These are phyloP conservation scores for Calycopis cecrops DNA, from an alignment of 1,140 invertebrate species.

Conservation along the genomic window DNA sequence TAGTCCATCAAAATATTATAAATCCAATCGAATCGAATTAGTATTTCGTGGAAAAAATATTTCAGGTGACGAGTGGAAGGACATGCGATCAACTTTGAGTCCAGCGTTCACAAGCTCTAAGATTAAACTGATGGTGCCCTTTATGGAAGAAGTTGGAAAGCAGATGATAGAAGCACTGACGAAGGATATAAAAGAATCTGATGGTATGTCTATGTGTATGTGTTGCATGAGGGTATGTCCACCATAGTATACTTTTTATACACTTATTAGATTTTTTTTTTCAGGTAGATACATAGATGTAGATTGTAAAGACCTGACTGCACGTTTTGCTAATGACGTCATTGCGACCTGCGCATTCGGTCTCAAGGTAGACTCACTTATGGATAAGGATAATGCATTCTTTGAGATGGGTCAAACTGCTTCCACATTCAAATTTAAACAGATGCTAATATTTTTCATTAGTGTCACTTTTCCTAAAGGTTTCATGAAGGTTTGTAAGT, in stretches of 20 bases:
- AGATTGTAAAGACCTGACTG: too few species aligned
- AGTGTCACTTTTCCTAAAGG: constrained; percentile 24
- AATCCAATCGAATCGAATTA: neutral
- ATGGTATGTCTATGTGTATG: constrained; percentile 18
- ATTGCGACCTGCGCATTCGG: constrained; percentile 70
- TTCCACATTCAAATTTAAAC: constrained; percentile 29
- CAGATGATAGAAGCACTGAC: constrained; percentile 33
- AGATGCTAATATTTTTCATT: constrained; percentile 27
- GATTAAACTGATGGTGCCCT: constrained; percentile 53
- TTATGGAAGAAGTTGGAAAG: constrained; percentile 37
- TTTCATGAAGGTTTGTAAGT: constrained; percentile 29
- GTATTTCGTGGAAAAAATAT: too few species aligned
- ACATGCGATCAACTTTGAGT: constrained; percentile 74
- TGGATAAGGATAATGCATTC: too few species aligned
- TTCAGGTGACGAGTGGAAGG: constrained; percentile 72
- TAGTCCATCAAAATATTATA: too few species aligned
- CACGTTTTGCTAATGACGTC: too few species aligned
- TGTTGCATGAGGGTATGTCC: too few species aligned
- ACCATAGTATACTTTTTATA: too few species aligned
- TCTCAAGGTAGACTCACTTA: constrained; percentile 75
- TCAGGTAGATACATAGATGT: too few species aligned
- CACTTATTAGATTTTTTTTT: too few species aligned
- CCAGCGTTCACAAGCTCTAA: constrained; percentile 76
- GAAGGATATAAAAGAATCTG: constrained; percentile 22
- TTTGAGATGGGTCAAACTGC: too few species aligned